phyloP scores from a whole-genome alignment of 2,888 invertebrate species.

The Dysmachus trigonus region DNA sequence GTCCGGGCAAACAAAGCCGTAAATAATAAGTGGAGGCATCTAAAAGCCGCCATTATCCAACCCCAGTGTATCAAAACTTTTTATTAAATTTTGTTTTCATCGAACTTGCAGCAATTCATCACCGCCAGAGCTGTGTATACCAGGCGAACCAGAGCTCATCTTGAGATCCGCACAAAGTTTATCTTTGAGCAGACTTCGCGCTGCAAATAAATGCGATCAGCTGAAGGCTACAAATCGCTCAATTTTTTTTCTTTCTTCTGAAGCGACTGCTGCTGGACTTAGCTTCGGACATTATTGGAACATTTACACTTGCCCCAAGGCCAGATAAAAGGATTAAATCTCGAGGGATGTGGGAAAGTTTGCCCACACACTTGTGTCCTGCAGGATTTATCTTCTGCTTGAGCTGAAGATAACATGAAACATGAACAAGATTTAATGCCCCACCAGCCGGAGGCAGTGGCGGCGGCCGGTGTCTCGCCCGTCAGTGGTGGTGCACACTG shows the following conservation, averaged over 20 bases:
- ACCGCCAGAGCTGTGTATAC: neutral
- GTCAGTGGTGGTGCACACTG: neutral
- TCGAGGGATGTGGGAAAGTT: conserved; percentile 17
- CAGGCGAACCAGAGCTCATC: neutral
- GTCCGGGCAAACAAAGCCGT: neutral
- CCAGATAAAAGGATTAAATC: conserved; percentile 41
- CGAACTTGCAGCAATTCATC: conserved; percentile 3
- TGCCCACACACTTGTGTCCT: conserved; percentile 19
- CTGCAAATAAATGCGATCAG: conserved; percentile 14
- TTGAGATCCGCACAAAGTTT: neutral
- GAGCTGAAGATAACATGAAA: conserved; percentile 36
- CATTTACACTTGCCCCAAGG: conserved; percentile 34
- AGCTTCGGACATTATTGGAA: conserved; percentile 24
- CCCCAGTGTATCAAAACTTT: neutral
- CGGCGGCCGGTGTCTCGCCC: neutral
- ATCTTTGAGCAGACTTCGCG: neutral
- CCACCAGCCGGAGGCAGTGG: neutral
- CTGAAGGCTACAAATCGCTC: conserved; percentile 23
- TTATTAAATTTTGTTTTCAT: conserved; percentile 19
- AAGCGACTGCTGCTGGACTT: neutral
- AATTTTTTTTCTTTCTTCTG: neutral
- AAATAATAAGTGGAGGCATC: neutral
- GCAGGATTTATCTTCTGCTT: conserved; percentile 27
- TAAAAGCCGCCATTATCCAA: neutral
- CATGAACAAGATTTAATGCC: neutral